These are phyloP conservation scores for Eustalomyia histrio DNA, from an alignment of 2,888 invertebrate species.

Conservation along the genomic window DNA sequence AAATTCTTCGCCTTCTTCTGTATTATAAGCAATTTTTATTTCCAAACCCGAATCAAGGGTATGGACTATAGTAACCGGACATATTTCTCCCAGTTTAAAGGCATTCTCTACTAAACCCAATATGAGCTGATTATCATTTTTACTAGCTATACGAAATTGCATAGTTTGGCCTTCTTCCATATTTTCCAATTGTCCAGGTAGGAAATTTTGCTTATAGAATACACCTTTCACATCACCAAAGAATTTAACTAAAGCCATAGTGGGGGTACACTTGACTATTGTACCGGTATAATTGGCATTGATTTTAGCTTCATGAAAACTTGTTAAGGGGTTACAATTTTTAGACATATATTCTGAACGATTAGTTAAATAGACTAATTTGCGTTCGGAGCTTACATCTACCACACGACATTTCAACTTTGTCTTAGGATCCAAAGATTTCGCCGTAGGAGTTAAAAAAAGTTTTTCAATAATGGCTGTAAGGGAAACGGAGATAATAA, in stretches of 20 bases:
- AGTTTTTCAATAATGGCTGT: conserved; percentile 82
- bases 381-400: conserved; percentile 79
- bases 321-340: conserved; percentile 80
- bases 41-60: conserved; percentile 76
- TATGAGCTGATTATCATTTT: conserved; percentile 71
- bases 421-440: conserved; percentile 82
- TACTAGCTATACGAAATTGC: conserved; percentile 73
- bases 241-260: conserved; percentile 76
- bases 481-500: neutral
- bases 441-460: conserved; percentile 81
- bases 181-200: conserved; percentile 67
- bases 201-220: conserved; percentile 72
- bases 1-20: conserved; percentile 65
- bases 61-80: conserved; percentile 72
- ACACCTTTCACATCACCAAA: conserved; percentile 79
- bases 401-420: conserved; percentile 83
- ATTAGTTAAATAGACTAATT: conserved; percentile 83
- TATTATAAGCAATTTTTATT: conserved; percentile 71
- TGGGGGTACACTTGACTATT: conserved; percentile 73
- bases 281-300: conserved; percentile 79
- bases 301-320: conserved; percentile 80
- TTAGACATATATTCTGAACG: conserved; percentile 84
- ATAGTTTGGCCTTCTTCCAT: conserved; percentile 75
- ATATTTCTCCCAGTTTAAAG: conserved; percentile 76
- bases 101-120: conserved; percentile 73